Conservation (phyloP, 2,888 invertebrate species). For the Lysandra bellargus region DNA sequence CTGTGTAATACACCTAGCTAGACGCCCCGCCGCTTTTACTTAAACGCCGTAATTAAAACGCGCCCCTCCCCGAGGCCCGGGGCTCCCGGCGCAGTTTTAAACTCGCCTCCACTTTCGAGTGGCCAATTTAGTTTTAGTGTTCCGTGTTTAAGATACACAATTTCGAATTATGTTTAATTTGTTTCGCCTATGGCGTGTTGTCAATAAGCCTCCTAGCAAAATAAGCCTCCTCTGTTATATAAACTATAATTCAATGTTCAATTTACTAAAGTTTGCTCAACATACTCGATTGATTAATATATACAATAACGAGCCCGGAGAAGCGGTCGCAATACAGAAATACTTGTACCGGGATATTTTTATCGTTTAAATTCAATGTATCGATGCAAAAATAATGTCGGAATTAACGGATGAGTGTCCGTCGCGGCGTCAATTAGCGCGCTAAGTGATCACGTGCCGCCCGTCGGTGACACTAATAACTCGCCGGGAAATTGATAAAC, state of each 20-base stretch:
- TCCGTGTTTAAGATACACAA: constrained; percentile 60
- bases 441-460: constrained; percentile 34
- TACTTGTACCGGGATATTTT: background rate
- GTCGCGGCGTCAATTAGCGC: constrained; percentile 23
- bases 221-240: background rate
- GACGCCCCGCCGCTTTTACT: constrained; percentile 76
- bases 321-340: background rate
- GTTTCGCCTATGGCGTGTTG: constrained; percentile 34
- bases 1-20: constrained; percentile 77
- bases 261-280: background rate
- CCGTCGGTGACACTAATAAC: constrained; percentile 52
- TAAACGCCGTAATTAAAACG: constrained; percentile 79
- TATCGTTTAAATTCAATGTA: background rate
- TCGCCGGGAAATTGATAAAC: constrained; percentile 54
- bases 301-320: background rate
- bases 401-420: constrained; percentile 25
- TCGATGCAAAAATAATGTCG: constrained; percentile 22
- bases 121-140: constrained; percentile 76
- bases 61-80: constrained; percentile 59
- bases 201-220: background rate
- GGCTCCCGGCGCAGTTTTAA: constrained; percentile 63
- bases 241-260: background rate
- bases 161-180: constrained; percentile 44
- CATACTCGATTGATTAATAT: background rate
- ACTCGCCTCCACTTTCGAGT: constrained; percentile 72